A percentile compares a stretch with the other conserved stretches of the same genome.
Conservation (phyloP, 2,113 vertebrate genomes). For the Romanogobio albipinnatus region DNA sequence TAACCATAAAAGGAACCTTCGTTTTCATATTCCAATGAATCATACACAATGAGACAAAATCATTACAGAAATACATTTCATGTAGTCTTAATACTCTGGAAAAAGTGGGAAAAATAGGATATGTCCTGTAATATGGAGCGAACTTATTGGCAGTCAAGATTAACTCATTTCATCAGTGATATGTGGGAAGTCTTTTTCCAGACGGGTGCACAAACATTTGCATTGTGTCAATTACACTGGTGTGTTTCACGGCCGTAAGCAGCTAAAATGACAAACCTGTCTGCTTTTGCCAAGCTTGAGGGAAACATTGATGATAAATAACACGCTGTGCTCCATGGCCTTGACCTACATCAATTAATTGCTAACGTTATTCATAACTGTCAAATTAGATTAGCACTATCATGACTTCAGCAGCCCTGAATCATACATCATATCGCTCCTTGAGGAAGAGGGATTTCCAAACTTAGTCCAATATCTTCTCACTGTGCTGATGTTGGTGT, state of each 20-base stretch:
- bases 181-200: conserved; percentile 6
- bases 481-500: conserved; percentile 18
- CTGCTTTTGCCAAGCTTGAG: conserved; percentile 20
- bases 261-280: conserved; percentile 40
- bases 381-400: conserved; percentile 44
- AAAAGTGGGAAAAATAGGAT: neutral
- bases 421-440: conserved; percentile 25
- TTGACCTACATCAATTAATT: conserved; percentile 34
- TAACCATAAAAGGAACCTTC: neutral
- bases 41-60: neutral
- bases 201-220: conserved; percentile 55
- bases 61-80: neutral
- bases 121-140: neutral
- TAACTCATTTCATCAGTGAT: conserved; percentile 30
- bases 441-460: conserved; percentile 13
- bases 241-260: conserved; percentile 15
- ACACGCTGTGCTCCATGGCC: neutral
- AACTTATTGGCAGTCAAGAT: neutral
- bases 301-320: conserved; percentile 49
- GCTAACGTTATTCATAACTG: conserved; percentile 38
- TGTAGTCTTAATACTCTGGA: neutral
- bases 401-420: conserved; percentile 19
- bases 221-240: conserved; percentile 36
- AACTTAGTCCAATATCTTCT: conserved; percentile 41
- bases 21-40: neutral